phyloP scores from a whole-genome alignment of 2,797 vertebrate genomes.

The Bryconaethiops microstoma region DNA sequence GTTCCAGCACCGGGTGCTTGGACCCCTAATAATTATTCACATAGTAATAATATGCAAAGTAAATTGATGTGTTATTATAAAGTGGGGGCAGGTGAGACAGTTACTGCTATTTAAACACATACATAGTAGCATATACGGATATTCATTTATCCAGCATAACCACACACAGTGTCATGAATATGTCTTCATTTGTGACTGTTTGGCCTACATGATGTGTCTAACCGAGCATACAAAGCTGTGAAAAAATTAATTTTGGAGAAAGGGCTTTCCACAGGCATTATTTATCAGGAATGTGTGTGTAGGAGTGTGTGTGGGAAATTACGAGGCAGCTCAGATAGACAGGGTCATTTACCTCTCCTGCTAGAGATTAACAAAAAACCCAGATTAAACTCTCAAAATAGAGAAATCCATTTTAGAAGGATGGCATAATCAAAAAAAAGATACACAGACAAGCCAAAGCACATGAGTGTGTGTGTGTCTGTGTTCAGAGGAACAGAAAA shows the following conservation, averaged over 20 bases:
- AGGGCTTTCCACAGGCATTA: slow-evolving; percentile 70
- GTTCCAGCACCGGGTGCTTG: too few species aligned
- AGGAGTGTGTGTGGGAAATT: slow-evolving; percentile 21
- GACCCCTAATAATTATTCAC: too few species aligned
- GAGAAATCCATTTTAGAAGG: slow-evolving; percentile 80
- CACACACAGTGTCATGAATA: slow-evolving; percentile 8
- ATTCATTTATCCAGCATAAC: background rate
- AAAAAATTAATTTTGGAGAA: slow-evolving; percentile 75
- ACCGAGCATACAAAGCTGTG: slow-evolving; percentile 42
- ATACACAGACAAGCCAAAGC: slow-evolving; percentile 40
- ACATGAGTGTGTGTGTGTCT: background rate
- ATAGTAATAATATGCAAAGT: background rate
- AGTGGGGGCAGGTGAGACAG: too few species aligned
- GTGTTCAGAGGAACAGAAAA: background rate
- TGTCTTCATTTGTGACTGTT: slow-evolving; percentile 36
- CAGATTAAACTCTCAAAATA: slow-evolving; percentile 82
- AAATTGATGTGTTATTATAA: background rate
- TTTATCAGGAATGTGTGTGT: slow-evolving; percentile 62
- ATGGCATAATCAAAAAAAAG: slow-evolving; percentile 71
- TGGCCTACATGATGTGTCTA: slow-evolving; percentile 71
- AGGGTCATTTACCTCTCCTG: slow-evolving; percentile 26
- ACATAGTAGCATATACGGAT: background rate
- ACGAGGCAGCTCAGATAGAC: slow-evolving; percentile 1
- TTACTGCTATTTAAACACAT: too few species aligned
- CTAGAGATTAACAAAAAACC: slow-evolving; percentile 76